Evolutionary conservation across 2,113 vertebrate genomes (phyloP).

Genomic region (Microcebus jonahi): DNA sequence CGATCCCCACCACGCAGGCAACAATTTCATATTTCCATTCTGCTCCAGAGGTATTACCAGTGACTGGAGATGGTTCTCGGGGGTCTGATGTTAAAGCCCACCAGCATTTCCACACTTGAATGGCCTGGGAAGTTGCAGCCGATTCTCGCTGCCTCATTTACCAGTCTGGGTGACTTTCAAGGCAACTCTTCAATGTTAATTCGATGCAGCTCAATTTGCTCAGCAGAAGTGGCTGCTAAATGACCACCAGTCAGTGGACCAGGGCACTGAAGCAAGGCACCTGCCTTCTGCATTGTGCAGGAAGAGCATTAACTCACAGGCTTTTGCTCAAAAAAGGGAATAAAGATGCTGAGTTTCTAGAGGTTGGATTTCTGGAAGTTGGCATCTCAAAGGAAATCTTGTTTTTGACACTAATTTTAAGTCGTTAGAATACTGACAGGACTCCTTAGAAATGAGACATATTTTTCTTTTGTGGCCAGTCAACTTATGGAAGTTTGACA

Average conservation of each 20-base stretch:
- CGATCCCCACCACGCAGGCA: background rate
- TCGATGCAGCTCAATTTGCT: constrained; percentile 14
- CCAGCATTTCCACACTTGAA: constrained; percentile 4
- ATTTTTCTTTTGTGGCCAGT: background rate
- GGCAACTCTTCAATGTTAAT: constrained; percentile 32
- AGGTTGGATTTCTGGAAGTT: rapidly evolving
- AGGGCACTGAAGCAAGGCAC: rapidly evolving
- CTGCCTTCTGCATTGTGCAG: rapidly evolving
- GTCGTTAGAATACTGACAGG: too few species aligned
- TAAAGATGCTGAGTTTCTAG: background rate
- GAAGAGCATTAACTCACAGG: background rate
- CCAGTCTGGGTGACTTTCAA: constrained; percentile 57
- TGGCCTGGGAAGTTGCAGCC: background rate
- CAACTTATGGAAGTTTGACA: background rate
- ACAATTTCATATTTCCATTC: background rate
- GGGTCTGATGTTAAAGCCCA: background rate
- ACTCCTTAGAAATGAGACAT: rapidly evolving
- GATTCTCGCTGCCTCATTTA: background rate
- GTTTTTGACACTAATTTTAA: background rate
- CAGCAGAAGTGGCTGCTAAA: background rate
- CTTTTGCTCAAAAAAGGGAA: background rate
- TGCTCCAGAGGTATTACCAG: background rate
- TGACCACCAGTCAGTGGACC: background rate
- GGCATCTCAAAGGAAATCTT: background rate
- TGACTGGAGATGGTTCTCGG: background rate